phyloP scores from a whole-genome alignment of 2,113 vertebrate species.

The Neodontobutis hainanensis region DNA sequence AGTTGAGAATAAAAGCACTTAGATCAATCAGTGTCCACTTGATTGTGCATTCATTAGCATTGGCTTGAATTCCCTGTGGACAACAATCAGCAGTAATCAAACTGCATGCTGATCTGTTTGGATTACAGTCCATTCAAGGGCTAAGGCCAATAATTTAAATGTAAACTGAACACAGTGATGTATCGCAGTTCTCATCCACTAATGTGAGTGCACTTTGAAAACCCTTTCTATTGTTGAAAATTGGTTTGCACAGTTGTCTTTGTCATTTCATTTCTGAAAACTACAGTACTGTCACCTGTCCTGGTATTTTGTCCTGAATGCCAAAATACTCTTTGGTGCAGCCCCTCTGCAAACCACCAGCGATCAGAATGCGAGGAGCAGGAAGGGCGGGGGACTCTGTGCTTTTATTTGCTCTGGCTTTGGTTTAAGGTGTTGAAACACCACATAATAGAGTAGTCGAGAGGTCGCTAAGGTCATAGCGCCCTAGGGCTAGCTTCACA shows the following conservation, averaged over 20 bases:
- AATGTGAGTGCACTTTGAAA: not conserved
- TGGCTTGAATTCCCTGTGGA: conserved; percentile 24
- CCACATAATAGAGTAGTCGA: conserved; percentile 68
- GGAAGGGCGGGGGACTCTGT: conserved; percentile 22
- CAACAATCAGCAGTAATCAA: conserved; percentile 19
- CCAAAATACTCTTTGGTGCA: conserved; percentile 13
- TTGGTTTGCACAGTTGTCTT: not conserved
- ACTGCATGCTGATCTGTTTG: conserved; percentile 2
- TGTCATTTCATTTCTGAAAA: no score
- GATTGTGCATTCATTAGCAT: conserved; percentile 43
- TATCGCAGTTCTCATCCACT: not conserved
- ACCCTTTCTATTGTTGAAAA: not conserved
- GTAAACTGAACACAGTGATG: not conserved
- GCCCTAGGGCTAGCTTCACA: conserved; percentile 31
- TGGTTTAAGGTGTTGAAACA: conserved; percentile 63
- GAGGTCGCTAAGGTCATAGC: conserved; percentile 50
- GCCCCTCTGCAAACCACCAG: conserved; percentile 56
- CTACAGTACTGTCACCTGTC: not conserved
- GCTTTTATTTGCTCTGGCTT: conserved; percentile 67
- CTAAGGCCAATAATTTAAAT: not conserved
- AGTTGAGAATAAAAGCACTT: conserved; percentile 31
- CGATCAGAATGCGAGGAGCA: conserved; percentile 35
- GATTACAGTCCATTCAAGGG: not conserved
- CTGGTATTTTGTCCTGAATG: conserved; percentile 18
- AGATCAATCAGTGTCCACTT: conserved; percentile 51